Conservation (phyloP, 1,140 invertebrate genomes). For the Phymorhynchus buccinoides region DNA sequence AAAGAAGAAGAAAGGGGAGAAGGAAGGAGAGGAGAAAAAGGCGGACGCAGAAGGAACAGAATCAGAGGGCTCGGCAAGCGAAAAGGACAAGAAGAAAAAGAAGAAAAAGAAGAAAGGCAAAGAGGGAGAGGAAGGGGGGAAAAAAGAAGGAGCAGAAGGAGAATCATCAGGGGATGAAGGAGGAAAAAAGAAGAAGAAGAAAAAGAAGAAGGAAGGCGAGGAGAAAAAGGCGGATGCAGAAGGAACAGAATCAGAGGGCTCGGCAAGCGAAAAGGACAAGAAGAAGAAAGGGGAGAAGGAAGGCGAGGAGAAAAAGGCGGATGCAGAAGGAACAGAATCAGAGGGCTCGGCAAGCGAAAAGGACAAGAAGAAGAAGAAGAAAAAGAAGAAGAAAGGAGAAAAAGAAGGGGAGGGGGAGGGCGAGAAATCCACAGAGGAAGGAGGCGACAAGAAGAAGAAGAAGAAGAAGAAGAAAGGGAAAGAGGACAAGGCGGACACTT, state of each 20-base stretch:
- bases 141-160: background rate
- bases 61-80: constrained; percentile 43
- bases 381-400: constrained; percentile 41
- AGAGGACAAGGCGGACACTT: too few species aligned
- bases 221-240: too few species aligned
- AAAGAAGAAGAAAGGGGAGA: background rate
- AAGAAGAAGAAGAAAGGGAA: background rate
- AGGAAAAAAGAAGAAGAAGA: too few species aligned
- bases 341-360: constrained; percentile 43
- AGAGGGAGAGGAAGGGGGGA: background rate
- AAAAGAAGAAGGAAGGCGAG: too few species aligned
- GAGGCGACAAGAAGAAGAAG: background rate
- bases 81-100: background rate
- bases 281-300: constrained; percentile 18
- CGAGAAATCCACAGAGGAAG: background rate
- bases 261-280: constrained; percentile 30
- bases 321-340: constrained; percentile 46
- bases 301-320: constrained; percentile 35
- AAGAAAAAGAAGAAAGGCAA: background rate
- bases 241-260: too few species aligned
- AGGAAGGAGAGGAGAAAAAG: background rate
- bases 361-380: constrained; percentile 31
- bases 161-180: background rate
- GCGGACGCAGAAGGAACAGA: too few species aligned
- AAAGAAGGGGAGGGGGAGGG: background rate